Base-by-base conservation (phyloP, 2,888 invertebrate species). In the Macrosiphum euphorbiae region DNA sequence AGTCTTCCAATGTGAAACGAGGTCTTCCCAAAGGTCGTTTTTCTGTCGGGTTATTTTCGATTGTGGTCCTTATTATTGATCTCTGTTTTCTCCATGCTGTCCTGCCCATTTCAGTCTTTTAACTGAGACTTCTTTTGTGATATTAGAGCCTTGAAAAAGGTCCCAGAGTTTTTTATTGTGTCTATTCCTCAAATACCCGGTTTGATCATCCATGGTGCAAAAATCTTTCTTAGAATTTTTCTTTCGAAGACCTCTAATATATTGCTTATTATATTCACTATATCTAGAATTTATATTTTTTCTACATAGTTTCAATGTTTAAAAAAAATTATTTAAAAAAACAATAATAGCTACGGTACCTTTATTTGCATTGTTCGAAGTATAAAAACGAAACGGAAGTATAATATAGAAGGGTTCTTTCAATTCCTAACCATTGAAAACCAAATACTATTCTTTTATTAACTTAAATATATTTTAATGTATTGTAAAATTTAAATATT, bases 41-140 rank as follows among this genome's bases (percentile, higher is more conserved):
- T 35, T 0, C 47, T 8, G 85, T 28, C 47, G 28, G 47, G 10
- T 86, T 86, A 47, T 44, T 86, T 86, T 86, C 52, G n/a, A 88
- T 88, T 52, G 52, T 24, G 52, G n/a, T 88, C 52, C 52, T 35
- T 88, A 52, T 86, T 44, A 86, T 86, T 86, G 47, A 84, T 35
- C 41, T 24, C 24, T 41, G 41, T 20, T 41, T 84, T 41, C 41
- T 24, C 41, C 84, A 41, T 47, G 47, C 47, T 47, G 47, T 44
- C 85, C 85, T 35, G n/a, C 78, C 35, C 78, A 47, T 86, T 86
- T 86, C 47, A 11, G 85, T 44, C 47, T 47, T 47, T 10, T 86
- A 11, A 44, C 44, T 28, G 8, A 47, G 47, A 86, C 47, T 86
- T 86, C 10, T 7, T 86, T 85, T 85, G 26, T 52, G 16, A 88